These are phyloP conservation scores for Prolemur simus DNA, from an alignment of 2,113 vertebrate species.

Conservation along the genomic window DNA sequence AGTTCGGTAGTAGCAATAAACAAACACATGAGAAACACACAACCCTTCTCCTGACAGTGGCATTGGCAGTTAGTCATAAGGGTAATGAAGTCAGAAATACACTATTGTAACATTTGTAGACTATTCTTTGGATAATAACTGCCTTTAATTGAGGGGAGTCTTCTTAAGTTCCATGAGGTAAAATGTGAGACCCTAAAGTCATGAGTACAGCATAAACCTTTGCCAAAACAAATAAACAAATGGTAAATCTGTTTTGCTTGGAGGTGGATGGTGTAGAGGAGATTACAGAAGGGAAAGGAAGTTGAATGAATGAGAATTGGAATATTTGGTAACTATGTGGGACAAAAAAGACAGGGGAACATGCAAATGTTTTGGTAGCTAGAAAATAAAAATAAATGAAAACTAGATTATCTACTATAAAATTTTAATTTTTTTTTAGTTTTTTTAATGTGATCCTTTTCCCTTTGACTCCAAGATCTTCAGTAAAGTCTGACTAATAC, in stretches of 20 bases:
- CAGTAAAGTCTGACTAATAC: background rate
- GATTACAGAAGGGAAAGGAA: background rate
- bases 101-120: background rate
- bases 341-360: background rate
- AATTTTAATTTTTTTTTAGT: background rate
- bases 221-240: background rate
- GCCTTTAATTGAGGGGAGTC: background rate
- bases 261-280: background rate
- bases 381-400: background rate
- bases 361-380: background rate
- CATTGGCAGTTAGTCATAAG: background rate
- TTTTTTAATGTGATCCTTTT: background rate
- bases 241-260: background rate
- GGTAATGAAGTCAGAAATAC: background rate
- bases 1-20: background rate
- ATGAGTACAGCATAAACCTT: background rate
- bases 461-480: background rate
- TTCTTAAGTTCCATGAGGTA: background rate
- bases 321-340: background rate
- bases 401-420: background rate
- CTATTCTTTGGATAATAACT: background rate
- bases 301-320: background rate
- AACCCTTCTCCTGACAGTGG: background rate
- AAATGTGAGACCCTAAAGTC: background rate
- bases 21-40: background rate